Conservation (phyloP, 2,888 invertebrate species). For the Synanthedon andrenaeformis region DNA sequence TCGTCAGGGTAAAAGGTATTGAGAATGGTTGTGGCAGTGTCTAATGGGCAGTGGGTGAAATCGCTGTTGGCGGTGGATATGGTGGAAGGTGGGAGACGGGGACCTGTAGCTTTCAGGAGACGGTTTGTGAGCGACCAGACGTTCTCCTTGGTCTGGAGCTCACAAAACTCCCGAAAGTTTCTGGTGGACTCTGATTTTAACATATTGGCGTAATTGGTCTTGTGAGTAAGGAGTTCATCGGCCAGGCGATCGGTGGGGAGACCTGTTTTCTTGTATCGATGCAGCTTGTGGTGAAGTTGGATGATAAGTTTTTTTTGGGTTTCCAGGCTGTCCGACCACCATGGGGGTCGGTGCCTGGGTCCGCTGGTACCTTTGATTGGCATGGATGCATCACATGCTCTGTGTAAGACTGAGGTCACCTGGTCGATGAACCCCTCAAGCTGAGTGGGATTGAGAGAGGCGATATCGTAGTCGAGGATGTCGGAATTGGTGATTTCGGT, state of each 20-base stretch:
- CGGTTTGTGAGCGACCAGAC: conserved; percentile 12
- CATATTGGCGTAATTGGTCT: conserved; percentile 3
- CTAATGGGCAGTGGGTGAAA: conserved; percentile 3
- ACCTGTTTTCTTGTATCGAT: no score
- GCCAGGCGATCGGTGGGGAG: no score
- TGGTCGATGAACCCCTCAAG: background rate
- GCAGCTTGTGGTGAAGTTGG: background rate
- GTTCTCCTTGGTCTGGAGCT: no score
- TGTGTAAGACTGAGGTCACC: no score
- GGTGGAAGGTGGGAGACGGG: conserved; percentile 9
- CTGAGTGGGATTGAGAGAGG: no score
- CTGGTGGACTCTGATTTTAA: conserved; percentile 4
- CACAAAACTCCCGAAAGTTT: conserved; percentile 13
- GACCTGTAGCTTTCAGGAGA: conserved; percentile 6
- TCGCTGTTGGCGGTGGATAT: background rate
- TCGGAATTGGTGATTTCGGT: no score
- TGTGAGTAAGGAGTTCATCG: background rate
- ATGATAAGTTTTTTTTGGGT: background rate
- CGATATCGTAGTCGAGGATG: no score
- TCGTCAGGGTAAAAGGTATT: conserved; percentile 1
- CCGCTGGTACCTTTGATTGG: no score
- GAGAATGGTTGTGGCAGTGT: conserved; percentile 6
- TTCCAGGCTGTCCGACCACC: background rate
- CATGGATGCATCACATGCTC: no score
- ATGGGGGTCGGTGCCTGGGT: background rate